Conservation (phyloP, 1,140 invertebrate species). For the Bombyx mori region ASM3026992v2 NC_085131.1:5699001-5699500, state of each 20-base stretch:
- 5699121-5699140: slow-evolving; percentile 89
- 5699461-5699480: too few relatives aligned
- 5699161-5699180: slow-evolving; percentile 80
- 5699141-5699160: slow-evolving; percentile 82
- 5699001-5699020: too few relatives aligned
- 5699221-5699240: slow-evolving; percentile 75
- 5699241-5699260: slow-evolving; percentile 80
- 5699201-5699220: slow-evolving; percentile 80
- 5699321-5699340: slow-evolving; percentile 75
- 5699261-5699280: slow-evolving; percentile 77
- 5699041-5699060: too few relatives aligned
- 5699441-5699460: too few relatives aligned
- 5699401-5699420: too few relatives aligned
- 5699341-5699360: not conserved
- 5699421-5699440: too few relatives aligned
- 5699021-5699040: too few relatives aligned
- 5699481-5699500: too few relatives aligned
- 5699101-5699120: slow-evolving; percentile 79
- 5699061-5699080: too few relatives aligned
- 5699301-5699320: slow-evolving; percentile 73
- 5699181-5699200: slow-evolving; percentile 87
- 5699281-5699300: slow-evolving; percentile 79
- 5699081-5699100: not conserved
- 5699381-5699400: too few relatives aligned
- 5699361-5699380: too few relatives aligned